Evolutionary conservation across 35 echinoderm and acorn worm genomes (phyloP), one percentile per base, ranked within the genome.

Genomic region (Lytechinus pictus): DNA sequence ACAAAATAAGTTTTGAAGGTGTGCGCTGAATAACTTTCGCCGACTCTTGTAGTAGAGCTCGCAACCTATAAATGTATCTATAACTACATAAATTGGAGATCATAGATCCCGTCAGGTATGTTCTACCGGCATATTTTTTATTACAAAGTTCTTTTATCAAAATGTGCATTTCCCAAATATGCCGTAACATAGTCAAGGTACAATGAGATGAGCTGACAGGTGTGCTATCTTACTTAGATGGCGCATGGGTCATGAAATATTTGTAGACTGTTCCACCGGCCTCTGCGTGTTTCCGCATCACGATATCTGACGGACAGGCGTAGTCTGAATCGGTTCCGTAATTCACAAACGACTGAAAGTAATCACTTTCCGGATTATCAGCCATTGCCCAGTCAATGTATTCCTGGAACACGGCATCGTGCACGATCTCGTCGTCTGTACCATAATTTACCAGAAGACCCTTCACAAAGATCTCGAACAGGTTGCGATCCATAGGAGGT

Each of bases 381-480:
- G 87, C 96, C 13, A 86, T 53, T 52, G 91, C 54, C 98, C 98
- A 97, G 94, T 97, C 96, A 16, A 96, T 57, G 86, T 99, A 99
- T 54, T 97, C 57, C 89, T 96, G 96, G 58, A 94, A 94, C 0
- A 93, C 54, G 5, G 98, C 86, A 92, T 97, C 96, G 21, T 91
- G 53, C 3, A 97, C 57, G 19, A 97, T 56, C 6, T 93, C 89
- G 13, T 93, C 89, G 53, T 97, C 71, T 12, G 24, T 16, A n/a
- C 92, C 92, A 24, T 93, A 55, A 27, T 12, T 55, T 2, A 7
- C 24, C 53, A 57, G 8, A 10, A 55, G 12, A 1, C 5, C 8
- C n/a, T 16, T 57, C 14, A 93, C 53, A 9, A 55, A 16, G 9
- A 13, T 16, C n/a, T 93, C 54, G 52, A 93, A 93, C 1, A 10